Evolutionary conservation across 2,113 vertebrate genomes (phyloP), one percentile per base, ranked within the genome.

Genomic region (Addax nasomaculatus): DNA sequence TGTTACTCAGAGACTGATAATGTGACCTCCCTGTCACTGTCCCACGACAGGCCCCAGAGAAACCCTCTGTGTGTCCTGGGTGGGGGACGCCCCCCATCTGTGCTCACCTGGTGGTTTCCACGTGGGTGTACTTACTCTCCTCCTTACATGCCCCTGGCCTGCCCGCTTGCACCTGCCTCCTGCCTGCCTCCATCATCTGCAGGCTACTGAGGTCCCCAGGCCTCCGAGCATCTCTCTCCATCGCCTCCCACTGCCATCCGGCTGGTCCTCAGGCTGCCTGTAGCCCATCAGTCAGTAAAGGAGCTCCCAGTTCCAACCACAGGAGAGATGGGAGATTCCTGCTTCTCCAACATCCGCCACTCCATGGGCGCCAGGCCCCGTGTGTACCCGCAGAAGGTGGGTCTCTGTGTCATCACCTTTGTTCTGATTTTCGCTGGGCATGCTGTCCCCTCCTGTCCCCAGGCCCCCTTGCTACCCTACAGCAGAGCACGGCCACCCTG

Each of bases 31-130:
- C 27, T 43, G 33, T 83, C 51, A 3, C 29, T 64, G 36, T 25
- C 13, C 58, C 7, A 0, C 0, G 11, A 16, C 2, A 62, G 49
- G 7, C 14, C 15, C 29, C 43, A 43, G n/a, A 58, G 16, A 36
- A 16, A 12, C 11, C 21, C 23, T 62, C 4, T 53, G 43, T 16
- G 9, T n/a, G 43, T 53, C 13, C 45, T 36, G 43, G 45, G 43
- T 0, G 27, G 43, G 25, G 39, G 43, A 47, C 0, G 2, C 10
- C n/a, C n/a, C 64, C 9, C 2, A 23, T 11, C 67, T 0, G 1
- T 70, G 67, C n/a, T 70, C n/a, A 39, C n/a, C 43, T 47, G 14
- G 43, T 29, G 25, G 76, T 5, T 47, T 15, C 27, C 15, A 17
- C 1, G 2, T 47, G 4, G 43, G 13, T 16, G 27, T 29, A 79